Evolutionary conservation across 2,113 vertebrate species (phyloP).

Genomic region (Peromyscus leucopus): DNA sequence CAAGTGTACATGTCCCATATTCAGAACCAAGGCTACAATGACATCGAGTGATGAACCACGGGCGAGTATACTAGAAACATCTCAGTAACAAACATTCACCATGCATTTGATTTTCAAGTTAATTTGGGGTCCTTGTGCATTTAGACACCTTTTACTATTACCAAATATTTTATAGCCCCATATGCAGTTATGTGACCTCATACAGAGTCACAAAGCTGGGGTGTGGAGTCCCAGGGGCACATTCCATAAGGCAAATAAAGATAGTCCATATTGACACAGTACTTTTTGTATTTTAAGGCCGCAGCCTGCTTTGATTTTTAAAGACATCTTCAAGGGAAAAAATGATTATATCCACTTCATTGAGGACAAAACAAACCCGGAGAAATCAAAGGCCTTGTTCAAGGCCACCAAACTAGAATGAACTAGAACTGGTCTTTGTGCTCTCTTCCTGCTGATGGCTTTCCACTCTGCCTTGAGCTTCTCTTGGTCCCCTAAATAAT

Average conservation of each 20-base stretch:
- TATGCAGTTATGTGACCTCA: not conserved
- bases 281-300: not conserved
- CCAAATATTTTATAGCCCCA: not conserved
- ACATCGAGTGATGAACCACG: too few relatives aligned
- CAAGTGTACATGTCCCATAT: not conserved
- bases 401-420: not conserved
- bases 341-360: not conserved
- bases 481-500: not conserved
- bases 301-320: constrained; percentile 8
- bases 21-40: not conserved
- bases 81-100: not conserved
- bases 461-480: not conserved
- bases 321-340: not conserved
- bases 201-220: not conserved
- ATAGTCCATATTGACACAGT: too few relatives aligned
- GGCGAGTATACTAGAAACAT: not conserved
- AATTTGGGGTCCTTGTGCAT: not conserved
- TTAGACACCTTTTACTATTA: not conserved
- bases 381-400: not conserved
- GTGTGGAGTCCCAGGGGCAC: not conserved
- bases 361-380: not conserved
- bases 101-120: not conserved
- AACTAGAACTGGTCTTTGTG: not conserved
- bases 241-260: not conserved
- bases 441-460: not conserved